Evolutionary conservation across 2,113 vertebrate genomes (phyloP), one percentile per base, ranked within the genome.

Genomic region (Plestiodon gilberti): DNA sequence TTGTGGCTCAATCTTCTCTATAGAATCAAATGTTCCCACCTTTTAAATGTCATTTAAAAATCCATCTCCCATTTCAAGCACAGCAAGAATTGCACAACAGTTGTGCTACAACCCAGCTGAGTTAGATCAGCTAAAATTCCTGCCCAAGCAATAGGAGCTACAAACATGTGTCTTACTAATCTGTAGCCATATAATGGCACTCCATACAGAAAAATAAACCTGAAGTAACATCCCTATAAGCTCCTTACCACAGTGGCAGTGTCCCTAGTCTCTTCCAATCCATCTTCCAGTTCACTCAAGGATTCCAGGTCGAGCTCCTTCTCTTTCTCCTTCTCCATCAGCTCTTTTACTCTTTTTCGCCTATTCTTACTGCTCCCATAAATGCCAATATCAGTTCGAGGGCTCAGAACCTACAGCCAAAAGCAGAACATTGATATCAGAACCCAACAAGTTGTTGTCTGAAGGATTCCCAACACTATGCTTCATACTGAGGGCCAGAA

Each of bases 311-410:
- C 98, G 35, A 98, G 96, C 78, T 98, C 98, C n/a, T 98, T 96
- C 90, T 99, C 99, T 87, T 96, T 97, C 89, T 97, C 97, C 92
- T 99, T 98, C 95, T 99, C 98, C 96, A 99, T 95, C 69, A 99
- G 88, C 94, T 99, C 98, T 88, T 98, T 99, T 1, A 96, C 98
- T 48, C 98, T 98, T 95, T 97, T 99, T 76, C 98, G 92, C 87
- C 99, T 98, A 59, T 97, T 99, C 94, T 98, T 98, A 87, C 98
- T 98, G 96, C 97, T 98, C 20, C 98, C 98, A 10, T 99, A 99
- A 70, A 99, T 93, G 0, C 99, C 99, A n/a, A 99, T 98, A 89
- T 99, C 98, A 35, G 95, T 97, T 0, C 99, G 97, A 1, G 99
- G 99, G 91, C 98, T 99, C 40, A 99, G 96, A n/a, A 99, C 98